Conservation (phyloP, 2,888 invertebrate species). For the Megalurothrips usitatus region DNA sequence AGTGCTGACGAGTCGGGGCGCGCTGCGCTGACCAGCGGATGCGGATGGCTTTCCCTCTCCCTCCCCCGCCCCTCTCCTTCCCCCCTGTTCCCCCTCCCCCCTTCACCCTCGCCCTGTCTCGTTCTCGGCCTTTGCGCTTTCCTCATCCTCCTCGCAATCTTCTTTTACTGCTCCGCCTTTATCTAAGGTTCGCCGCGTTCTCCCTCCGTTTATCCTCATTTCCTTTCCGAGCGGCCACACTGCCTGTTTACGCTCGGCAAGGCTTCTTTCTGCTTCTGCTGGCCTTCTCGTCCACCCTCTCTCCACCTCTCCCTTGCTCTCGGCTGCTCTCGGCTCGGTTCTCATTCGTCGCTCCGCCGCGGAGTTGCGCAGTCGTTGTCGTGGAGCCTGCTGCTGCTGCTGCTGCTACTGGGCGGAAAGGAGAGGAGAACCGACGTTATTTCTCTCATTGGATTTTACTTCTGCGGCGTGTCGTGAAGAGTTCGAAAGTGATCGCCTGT, state of each 20-base stretch:
- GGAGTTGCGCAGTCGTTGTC: not conserved
- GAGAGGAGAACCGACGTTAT: no score
- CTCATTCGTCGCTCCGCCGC: constrained; percentile 4
- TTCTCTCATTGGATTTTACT: no score
- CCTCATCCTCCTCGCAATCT: not conserved
- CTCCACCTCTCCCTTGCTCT: not conserved
- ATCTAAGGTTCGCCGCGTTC: not conserved
- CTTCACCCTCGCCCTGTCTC: not conserved
- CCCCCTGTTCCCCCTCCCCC: not conserved
- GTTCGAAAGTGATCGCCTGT: not conserved
- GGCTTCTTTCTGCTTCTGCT: not conserved
- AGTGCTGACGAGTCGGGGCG: no score
- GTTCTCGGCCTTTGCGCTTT: not conserved
- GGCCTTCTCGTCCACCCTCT: not conserved
- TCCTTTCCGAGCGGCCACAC: not conserved
- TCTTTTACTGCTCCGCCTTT: not conserved
- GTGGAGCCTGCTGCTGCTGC: not conserved
- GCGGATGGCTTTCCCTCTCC: not conserved
- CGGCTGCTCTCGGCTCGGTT: not conserved
- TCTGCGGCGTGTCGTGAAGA: not conserved
- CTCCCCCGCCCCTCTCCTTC: not conserved
- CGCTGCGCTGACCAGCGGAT: no score
- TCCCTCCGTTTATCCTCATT: not conserved
- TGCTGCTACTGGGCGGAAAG: no score
- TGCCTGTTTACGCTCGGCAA: no score